phyloP scores from a whole-genome alignment of 2,113 vertebrate species.

The Chaetorhynchus papuensis region DNA sequence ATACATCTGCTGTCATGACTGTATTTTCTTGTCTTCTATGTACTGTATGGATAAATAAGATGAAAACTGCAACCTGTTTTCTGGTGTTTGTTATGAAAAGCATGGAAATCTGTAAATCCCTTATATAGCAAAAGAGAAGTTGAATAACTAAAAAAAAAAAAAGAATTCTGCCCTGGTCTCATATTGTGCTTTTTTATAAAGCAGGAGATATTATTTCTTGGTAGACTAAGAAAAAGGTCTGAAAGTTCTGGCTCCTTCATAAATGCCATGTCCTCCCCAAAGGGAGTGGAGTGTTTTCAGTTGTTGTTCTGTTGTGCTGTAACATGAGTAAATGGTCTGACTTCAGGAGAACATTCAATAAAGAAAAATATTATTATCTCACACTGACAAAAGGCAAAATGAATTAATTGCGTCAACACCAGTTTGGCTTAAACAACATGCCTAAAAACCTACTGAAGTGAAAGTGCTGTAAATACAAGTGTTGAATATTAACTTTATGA shows the following conservation, averaged over 20 bases:
- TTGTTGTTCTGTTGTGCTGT: not conserved
- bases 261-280: not conserved
- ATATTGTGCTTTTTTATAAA: not conserved
- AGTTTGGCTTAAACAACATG: conserved; percentile 57
- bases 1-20: not conserved
- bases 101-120: not conserved
- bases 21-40: not conserved
- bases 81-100: not conserved
- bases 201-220: not conserved
- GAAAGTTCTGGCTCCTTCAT: not conserved
- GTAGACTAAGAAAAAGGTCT: not conserved
- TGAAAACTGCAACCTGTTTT: not conserved
- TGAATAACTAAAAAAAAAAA: not conserved
- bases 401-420: conserved; percentile 57
- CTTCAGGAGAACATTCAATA: not conserved
- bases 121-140: not conserved
- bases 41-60: not conserved
- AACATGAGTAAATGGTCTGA: not conserved
- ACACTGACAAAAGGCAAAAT: not conserved
- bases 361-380: conserved; percentile 16
- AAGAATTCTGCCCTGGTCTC: not conserved
- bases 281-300: not conserved
- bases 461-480: conserved; percentile 56
- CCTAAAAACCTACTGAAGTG: conserved; percentile 49
- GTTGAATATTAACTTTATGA: conserved; percentile 75